These are phyloP conservation scores for Orussus abietinus DNA, from an alignment of 1,140 invertebrate genomes.

Conservation along the genomic window DNA sequence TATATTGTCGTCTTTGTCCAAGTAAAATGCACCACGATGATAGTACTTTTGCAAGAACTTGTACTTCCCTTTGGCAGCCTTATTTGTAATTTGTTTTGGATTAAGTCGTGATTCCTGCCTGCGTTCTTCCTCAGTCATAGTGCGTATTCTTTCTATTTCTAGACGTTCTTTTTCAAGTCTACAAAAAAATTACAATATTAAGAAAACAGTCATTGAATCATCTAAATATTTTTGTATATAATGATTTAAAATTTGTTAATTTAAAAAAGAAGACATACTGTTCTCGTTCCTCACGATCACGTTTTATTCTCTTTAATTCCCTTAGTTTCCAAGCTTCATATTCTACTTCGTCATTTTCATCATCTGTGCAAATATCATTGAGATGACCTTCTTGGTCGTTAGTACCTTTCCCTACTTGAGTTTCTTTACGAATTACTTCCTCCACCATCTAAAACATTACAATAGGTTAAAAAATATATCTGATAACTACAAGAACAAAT, in stretches of 20 bases:
- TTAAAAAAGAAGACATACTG: conserved; percentile 59
- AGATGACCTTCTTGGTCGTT: conserved; percentile 65
- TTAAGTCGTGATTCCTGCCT: conserved; percentile 85
- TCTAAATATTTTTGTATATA: conserved; percentile 17
- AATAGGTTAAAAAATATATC: conserved; percentile 9
- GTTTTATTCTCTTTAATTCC: conserved; percentile 93
- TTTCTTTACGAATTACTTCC: conserved; percentile 78
- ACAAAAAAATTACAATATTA: conserved; percentile 8
- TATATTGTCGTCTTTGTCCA: conserved; percentile 92
- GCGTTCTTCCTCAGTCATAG: conserved; percentile 96
- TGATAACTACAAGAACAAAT: conserved; percentile 8
- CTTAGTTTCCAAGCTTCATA: conserved; percentile 98
- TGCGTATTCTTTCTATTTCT: conserved; percentile 88
- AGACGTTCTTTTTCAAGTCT: conserved; percentile 79
- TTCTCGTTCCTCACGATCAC: conserved; percentile 93
- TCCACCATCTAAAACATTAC: conserved; percentile 69
- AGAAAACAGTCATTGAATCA: conserved; percentile 17
- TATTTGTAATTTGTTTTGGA: conserved; percentile 92
- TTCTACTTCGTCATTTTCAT: conserved; percentile 97
- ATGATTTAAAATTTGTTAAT: conserved; percentile 14
- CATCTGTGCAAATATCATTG: conserved; percentile 92
- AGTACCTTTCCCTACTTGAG: conserved; percentile 45
- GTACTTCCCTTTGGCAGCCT: conserved; percentile 96
- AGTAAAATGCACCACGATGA: conserved; percentile 97
- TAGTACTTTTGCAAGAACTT: conserved; percentile 99